These are phyloP conservation scores for Eristalis tenax DNA, from an alignment of 2,888 invertebrate species.

Conservation along the genomic window DNA sequence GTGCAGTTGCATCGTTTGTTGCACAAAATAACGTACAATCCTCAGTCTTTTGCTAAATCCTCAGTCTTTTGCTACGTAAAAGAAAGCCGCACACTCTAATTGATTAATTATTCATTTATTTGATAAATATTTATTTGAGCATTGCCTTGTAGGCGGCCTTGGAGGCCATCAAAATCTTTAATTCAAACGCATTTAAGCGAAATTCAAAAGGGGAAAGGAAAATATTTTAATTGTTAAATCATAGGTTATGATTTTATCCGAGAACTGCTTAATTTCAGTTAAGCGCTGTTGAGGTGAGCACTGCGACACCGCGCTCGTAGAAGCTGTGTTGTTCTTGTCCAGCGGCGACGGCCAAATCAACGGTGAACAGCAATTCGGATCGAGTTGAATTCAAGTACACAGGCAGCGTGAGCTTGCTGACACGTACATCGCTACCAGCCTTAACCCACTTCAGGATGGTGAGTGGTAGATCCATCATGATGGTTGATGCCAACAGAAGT, in stretches of 20 bases:
- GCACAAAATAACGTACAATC: too few relatives aligned
- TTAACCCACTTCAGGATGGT: constrained; percentile 95
- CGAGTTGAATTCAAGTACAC: constrained; percentile 98
- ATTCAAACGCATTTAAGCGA: constrained; percentile 29
- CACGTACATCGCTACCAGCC: constrained; percentile 81
- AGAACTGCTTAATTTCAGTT: constrained; percentile 83
- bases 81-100: constrained; percentile 4
- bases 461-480: constrained; percentile 95
- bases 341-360: constrained; percentile 94
- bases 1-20: too few relatives aligned
- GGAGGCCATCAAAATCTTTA: constrained; percentile 17
- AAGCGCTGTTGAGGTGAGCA: constrained; percentile 95
- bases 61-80: too few relatives aligned
- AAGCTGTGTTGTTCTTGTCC: constrained; percentile 97
- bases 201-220: neutral
- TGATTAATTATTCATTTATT: constrained; percentile 19
- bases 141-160: constrained; percentile 10
- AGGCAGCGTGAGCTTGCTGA: constrained; percentile 92
- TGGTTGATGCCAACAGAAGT: constrained; percentile 94
- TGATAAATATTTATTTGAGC: constrained; percentile 26
- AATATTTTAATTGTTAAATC: neutral
- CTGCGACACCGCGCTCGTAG: constrained; percentile 98
- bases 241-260: constrained; percentile 1
- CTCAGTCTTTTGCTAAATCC: too few relatives aligned
- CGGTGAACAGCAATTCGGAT: constrained; percentile 96